phyloP scores from a whole-genome alignment of 2,797 vertebrate genomes.

The Gobionotothen gibberifrons region DNA sequence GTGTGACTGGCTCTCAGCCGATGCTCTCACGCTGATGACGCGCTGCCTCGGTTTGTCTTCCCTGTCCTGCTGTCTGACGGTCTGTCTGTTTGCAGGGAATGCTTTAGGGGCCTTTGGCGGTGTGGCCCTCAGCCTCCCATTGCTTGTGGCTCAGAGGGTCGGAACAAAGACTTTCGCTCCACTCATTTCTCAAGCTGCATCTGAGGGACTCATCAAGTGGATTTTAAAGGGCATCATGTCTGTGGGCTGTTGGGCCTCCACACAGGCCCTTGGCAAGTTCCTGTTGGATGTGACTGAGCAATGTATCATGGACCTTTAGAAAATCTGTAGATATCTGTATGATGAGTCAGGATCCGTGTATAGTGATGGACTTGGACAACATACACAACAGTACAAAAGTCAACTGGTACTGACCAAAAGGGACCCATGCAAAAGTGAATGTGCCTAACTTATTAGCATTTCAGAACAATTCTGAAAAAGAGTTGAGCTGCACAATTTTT shows the following conservation, averaged over 20 bases:
- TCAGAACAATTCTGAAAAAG: not conserved
- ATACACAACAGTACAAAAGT: no score
- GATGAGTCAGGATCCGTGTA: not conserved
- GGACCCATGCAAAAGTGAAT: conserved; percentile 1
- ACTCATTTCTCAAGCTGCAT: conserved; percentile 55
- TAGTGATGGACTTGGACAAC: not conserved
- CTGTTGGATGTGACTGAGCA: conserved; percentile 75
- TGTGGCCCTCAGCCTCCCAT: conserved; percentile 79
- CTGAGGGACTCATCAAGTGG: conserved; percentile 61
- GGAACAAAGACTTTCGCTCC: conserved; percentile 35
- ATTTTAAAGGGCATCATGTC: conserved; percentile 74
- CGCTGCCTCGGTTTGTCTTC: conserved; percentile 81
- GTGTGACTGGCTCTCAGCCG: conserved; percentile 77
- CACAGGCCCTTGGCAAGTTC: conserved; percentile 71
- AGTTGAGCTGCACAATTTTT: not conserved
- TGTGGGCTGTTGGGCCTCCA: conserved; percentile 81
- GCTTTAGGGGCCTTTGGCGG: conserved; percentile 73
- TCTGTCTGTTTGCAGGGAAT: conserved; percentile 82
- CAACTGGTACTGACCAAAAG: not conserved
- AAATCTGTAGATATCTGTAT: conserved; percentile 6
- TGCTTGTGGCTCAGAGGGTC: conserved; percentile 63
- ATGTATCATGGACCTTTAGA: conserved; percentile 36
- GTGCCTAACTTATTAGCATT: conserved; percentile 13
- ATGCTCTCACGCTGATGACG: conserved; percentile 77
- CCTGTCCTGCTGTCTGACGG: conserved; percentile 82